Evolutionary conservation across 2,888 invertebrate species (phyloP).

Genomic region (Steinernema hermaphroditum): DNA sequence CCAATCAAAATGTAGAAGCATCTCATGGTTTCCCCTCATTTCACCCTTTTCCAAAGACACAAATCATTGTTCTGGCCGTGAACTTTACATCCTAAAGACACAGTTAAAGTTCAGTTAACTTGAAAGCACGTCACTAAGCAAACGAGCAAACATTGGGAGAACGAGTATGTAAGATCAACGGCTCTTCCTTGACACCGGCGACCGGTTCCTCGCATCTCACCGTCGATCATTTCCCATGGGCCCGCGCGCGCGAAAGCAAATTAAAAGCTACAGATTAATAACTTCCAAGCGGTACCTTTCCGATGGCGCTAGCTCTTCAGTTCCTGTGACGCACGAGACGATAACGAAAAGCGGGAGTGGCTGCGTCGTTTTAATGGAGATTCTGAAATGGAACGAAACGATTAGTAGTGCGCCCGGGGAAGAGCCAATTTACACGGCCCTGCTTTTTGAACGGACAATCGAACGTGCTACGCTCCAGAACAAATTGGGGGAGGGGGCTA

Average conservation of each 20-base stretch:
- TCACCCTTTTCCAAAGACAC: too few relatives aligned
- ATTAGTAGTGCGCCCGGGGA: background rate
- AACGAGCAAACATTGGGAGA: constrained; percentile 25
- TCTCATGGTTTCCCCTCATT: too few relatives aligned
- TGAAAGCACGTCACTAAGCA: constrained; percentile 29
- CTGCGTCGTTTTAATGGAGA: too few relatives aligned
- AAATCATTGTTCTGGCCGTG: background rate
- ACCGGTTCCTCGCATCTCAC: background rate
- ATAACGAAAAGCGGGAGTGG: background rate
- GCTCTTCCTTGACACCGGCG: constrained; percentile 26
- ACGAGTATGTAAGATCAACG: constrained; percentile 30
- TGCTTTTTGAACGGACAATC: too few relatives aligned
- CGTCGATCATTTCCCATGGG: background rate
- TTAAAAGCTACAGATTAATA: background rate
- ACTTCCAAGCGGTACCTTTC: background rate
- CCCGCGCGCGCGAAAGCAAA: background rate
- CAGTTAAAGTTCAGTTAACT: constrained; percentile 21
- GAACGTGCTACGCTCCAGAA: too few relatives aligned
- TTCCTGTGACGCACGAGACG: background rate
- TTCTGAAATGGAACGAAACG: background rate
- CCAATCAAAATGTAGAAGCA: too few relatives aligned
- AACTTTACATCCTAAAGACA: background rate
- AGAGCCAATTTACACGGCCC: too few relatives aligned
- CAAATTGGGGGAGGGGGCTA: too few relatives aligned
- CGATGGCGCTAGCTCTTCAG: background rate